A percentile compares a stretch with the other conserved stretches of the same genome.
These are phyloP conservation scores for Gyrodactylus bullatarudis DNA, from an alignment of 1,140 invertebrate genomes.

Conservation along the genomic window DNA sequence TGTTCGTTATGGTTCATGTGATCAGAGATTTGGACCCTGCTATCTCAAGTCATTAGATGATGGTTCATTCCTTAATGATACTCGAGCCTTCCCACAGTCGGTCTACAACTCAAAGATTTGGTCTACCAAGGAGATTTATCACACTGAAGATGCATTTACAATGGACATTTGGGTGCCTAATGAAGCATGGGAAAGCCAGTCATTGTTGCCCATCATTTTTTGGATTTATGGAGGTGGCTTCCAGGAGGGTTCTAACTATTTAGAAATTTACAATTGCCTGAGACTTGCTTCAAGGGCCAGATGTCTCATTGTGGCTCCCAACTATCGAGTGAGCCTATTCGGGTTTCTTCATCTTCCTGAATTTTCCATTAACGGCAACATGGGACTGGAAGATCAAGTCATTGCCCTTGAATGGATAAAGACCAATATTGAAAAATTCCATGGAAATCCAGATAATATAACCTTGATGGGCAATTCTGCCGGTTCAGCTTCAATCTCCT, in stretches of 20 bases:
- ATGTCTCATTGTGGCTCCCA: background rate
- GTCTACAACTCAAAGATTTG: background rate
- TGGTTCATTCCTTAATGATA: background rate
- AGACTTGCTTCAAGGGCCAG: background rate
- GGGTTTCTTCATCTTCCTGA: slow-evolving; percentile 15
- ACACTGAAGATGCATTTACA: background rate
- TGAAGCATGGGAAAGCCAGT: background rate
- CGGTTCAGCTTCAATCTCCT: slow-evolving; percentile 10
- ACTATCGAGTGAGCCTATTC: background rate
- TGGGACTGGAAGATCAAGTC: slow-evolving; percentile 30
- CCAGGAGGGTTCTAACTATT: background rate
- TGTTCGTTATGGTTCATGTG: too few relatives aligned
- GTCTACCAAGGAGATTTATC: background rate
- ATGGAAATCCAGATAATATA: slow-evolving; percentile 13
- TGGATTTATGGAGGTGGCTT: background rate
- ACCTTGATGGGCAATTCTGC: slow-evolving; percentile 15
- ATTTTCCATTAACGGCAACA: slow-evolving; percentile 24
- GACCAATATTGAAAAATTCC: slow-evolving; percentile 14
- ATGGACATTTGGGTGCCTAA: background rate
- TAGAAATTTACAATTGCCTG: background rate
- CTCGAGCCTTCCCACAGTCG: background rate
- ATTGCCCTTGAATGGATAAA: slow-evolving; percentile 27
- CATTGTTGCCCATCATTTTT: background rate
- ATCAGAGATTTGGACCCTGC: background rate
- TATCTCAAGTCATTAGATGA: background rate